These are phyloP conservation scores for Felis chaus DNA, from an alignment of 2,113 vertebrate species.

Conservation along the genomic window DNA sequence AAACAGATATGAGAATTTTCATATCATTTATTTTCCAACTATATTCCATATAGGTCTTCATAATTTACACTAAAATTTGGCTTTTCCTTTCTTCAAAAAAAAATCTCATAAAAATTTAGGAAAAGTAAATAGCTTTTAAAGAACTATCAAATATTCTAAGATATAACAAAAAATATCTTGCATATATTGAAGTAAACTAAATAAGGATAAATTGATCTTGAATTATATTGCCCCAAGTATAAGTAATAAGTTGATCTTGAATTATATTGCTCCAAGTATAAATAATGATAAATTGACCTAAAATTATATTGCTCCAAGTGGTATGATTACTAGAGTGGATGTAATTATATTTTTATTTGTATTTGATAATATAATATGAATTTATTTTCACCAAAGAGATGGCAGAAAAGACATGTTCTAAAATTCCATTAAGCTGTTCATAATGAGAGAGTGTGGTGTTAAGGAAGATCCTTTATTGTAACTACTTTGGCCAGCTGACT, in stretches of 20 bases:
- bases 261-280: not conserved
- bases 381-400: not conserved
- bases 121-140: not conserved
- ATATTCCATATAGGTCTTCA: not conserved
- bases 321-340: not conserved
- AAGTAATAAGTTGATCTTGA: not conserved
- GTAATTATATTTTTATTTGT: not conserved
- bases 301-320: not conserved
- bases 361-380: not conserved
- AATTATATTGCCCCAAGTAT: not conserved
- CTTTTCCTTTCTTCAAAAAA: not conserved
- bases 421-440: not conserved
- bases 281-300: not conserved
- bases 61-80: not conserved
- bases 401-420: not conserved
- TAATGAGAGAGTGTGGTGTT: too few relatives aligned
- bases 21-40: not conserved
- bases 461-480: not conserved
- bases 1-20: not conserved
- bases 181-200: not conserved
- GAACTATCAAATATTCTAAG: not conserved
- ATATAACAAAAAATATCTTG: not conserved
- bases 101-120: not conserved
- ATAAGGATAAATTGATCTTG: not conserved
- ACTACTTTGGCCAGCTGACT: not conserved